Evolutionary conservation across 2,888 invertebrate species (phyloP), one percentile per base, ranked within the genome.

Genomic region (Ormia ochracea): DNA sequence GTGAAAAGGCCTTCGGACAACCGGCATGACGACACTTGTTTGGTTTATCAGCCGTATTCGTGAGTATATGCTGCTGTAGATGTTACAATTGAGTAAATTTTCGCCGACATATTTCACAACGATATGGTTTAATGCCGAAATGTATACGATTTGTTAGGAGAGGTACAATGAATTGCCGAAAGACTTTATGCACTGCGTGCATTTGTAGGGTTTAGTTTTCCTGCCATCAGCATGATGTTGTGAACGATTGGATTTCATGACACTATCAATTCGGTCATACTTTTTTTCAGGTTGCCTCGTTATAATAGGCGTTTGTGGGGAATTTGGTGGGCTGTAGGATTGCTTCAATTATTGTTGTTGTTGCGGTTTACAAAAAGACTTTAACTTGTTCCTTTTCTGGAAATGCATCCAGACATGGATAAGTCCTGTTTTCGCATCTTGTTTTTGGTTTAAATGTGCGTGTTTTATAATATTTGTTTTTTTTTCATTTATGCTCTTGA

Each of bases 161-260:
- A 99, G 93, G 92, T 99, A 99, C 87, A 98, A 98, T 86, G 98
- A 98, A 93, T 99, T 99, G 88, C 99, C 99, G 91, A 99, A 99
- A 85, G 98, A 97, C 91, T 99, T 99, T 87, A 96, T 95, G 92
- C 99, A 99, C 90, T 98, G 98, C 82, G 96, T 96, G 92, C 99
- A 99, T 91, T 98, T 98, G 93, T 99, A 99, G 76, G 99, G 99
- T 91, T 99, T 99, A 82, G 98, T 97, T 90, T 99, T 99, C 85
- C 98, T 84, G 43, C 87, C 86, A 70, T 87, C 87, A 36, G 88
- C 63, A 97, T 96, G 91, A 97, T 97, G 88, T 96, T 94, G 91
- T 96, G 94, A 91, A 26, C 76, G 73, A 43, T 72, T 78, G 45
- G 80, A 41, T 70, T 80, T 83, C 81, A 17, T 41, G 6, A 68